phyloP scores from a whole-genome alignment of 2,888 invertebrate genomes.

The Pammene fasciana region DNA sequence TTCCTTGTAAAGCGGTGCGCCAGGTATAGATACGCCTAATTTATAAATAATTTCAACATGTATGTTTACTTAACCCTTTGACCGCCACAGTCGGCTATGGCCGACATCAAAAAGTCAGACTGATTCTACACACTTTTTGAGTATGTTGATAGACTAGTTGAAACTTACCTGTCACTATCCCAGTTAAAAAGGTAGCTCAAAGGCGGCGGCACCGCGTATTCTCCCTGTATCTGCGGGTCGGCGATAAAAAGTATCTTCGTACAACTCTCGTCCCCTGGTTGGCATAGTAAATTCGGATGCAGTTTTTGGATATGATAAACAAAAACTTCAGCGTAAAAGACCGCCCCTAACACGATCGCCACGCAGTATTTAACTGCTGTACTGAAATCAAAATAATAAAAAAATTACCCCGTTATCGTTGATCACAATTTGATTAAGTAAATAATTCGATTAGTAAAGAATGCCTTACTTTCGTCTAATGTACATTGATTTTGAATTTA shows the following conservation, averaged over 20 bases:
- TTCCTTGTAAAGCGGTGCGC: too few species aligned
- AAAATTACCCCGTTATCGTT: conserved; percentile 10
- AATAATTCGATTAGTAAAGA: background rate
- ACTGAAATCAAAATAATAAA: conserved; percentile 54
- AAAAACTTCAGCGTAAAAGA: conserved; percentile 83
- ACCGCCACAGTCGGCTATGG: too few species aligned
- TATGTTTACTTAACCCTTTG: too few species aligned
- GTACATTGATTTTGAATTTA: conserved; percentile 51
- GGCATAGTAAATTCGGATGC: conserved; percentile 76
- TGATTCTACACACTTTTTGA: too few species aligned
- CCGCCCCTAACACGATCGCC: conserved; percentile 56
- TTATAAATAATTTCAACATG: too few species aligned
- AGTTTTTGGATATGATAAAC: conserved; percentile 71
- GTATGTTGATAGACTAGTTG: too few species aligned
- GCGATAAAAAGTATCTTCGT: conserved; percentile 89
- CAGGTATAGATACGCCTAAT: too few species aligned
- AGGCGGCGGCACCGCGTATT: conserved; percentile 86
- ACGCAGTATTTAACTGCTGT: conserved; percentile 64
- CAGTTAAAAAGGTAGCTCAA: conserved; percentile 89
- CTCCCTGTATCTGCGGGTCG: conserved; percentile 96
- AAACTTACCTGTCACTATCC: conserved; percentile 93
- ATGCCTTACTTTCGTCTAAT: conserved; percentile 58
- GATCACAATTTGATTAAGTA: background rate
- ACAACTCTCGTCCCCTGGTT: conserved; percentile 72
- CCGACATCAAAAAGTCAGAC: too few species aligned